Conservation (phyloP, 2,888 invertebrate genomes). For the Drosophila prolongata region DNA sequence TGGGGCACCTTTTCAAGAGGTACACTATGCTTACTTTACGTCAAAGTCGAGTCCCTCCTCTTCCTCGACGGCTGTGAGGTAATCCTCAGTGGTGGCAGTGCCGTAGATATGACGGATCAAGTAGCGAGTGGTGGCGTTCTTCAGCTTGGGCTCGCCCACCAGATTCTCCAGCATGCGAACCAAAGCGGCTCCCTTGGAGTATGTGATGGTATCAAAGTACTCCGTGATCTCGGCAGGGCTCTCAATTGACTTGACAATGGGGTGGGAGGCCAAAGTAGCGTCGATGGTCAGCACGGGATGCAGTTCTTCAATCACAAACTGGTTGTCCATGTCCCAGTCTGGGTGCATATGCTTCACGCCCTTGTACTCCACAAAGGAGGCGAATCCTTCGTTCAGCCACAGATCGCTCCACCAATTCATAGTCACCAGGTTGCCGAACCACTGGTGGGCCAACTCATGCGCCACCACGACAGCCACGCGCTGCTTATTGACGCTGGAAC, state of each 20-base stretch:
- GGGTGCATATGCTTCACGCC: slow-evolving; percentile 89
- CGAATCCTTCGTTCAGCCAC: slow-evolving; percentile 98
- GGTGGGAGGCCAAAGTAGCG: slow-evolving; percentile 93
- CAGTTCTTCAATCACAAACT: slow-evolving; percentile 90
- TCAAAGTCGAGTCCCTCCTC: slow-evolving; percentile 85
- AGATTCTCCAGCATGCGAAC: slow-evolving; percentile 95
- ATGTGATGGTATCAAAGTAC: slow-evolving; percentile 95
- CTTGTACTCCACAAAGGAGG: slow-evolving; percentile 94
- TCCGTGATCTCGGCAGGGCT: slow-evolving; percentile 96
- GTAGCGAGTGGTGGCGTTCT: slow-evolving; percentile 90
- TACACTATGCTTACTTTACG: slow-evolving; percentile 82
- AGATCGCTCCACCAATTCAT: slow-evolving; percentile 97
- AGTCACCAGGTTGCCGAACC: slow-evolving; percentile 96
- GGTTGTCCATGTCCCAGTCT: slow-evolving; percentile 92
- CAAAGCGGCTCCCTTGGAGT: slow-evolving; percentile 95
- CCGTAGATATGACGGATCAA: slow-evolving; percentile 88
- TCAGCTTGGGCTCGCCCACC: slow-evolving; percentile 88
- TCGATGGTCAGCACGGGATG: slow-evolving; percentile 91
- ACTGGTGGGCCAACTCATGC: slow-evolving; percentile 98
- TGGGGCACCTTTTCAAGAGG: too few species aligned
- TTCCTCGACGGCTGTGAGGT: slow-evolving; percentile 87
- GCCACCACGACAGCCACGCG: slow-evolving; percentile 92
- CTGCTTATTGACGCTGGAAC: slow-evolving; percentile 91
- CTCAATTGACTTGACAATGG: slow-evolving; percentile 93
- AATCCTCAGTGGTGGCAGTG: slow-evolving; percentile 92